A percentile compares a stretch with the other conserved stretches of the same genome.
Evolutionary conservation across 2,797 vertebrate genomes (phyloP).

Genomic region (Dermochelys coriacea): DNA sequence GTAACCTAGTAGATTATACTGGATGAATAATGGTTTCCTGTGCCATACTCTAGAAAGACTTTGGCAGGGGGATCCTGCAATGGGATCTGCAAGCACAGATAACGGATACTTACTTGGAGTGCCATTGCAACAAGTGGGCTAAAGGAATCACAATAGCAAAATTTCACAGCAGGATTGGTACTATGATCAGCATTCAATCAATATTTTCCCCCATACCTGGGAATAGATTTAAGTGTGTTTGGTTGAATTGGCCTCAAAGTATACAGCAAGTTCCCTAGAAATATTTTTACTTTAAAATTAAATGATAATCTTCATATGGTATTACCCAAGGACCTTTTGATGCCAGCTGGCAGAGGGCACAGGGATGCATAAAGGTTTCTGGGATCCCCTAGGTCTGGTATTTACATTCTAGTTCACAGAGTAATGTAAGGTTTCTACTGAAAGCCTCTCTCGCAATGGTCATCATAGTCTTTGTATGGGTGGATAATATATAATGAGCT

Average conservation of each 20-base stretch:
- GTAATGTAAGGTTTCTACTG: no score
- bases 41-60: neutral
- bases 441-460: no score
- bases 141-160: neutral
- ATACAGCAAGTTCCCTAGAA: neutral
- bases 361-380: no score
- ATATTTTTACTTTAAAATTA: neutral
- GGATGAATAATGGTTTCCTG: neutral
- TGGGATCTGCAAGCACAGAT: neutral
- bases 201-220: neutral
- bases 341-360: no score
- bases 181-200: no score
- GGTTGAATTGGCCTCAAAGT: neutral
- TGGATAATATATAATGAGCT: no score
- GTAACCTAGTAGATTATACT: neutral
- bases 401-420: no score
- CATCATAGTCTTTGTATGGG: no score
- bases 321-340: no score
- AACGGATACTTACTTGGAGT: neutral
- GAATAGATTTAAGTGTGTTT: neutral
- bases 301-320: no score
- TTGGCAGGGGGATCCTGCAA: neutral
- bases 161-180: no score
- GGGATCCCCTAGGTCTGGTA: no score
- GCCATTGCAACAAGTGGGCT: neutral